phyloP scores from a whole-genome alignment of 2,888 invertebrate species.

The Subacronicta megacephala region DNA sequence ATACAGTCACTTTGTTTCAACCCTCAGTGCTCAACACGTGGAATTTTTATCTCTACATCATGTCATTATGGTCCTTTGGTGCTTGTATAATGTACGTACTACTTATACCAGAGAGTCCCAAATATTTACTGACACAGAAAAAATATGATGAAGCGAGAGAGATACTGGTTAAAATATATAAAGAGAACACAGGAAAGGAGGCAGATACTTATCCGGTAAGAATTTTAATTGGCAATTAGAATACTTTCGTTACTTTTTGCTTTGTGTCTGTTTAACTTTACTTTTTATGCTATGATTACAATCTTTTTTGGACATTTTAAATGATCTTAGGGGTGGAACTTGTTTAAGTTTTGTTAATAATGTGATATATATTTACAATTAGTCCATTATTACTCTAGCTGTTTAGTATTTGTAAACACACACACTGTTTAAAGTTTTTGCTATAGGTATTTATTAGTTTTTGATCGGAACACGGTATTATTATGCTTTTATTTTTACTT shows the following conservation, averaged over 20 bases:
- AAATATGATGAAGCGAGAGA: conserved; percentile 74
- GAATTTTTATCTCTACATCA: conserved; percentile 78
- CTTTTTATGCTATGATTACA: conserved; percentile 10
- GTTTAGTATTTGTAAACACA: too few species aligned
- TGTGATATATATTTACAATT: too few species aligned
- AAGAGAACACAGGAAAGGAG: conserved; percentile 73
- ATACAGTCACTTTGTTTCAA: conserved; percentile 38
- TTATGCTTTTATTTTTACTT: too few species aligned
- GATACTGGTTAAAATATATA: conserved; percentile 72
- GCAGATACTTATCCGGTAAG: conserved; percentile 76
- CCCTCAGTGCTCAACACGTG: conserved; percentile 76
- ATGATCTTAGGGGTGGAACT: background rate
- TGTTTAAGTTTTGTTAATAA: background rate
- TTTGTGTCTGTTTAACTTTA: conserved; percentile 10
- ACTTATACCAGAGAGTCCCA: conserved; percentile 78
- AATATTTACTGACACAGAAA: conserved; percentile 74
- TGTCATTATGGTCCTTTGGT: conserved; percentile 72
- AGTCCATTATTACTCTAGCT: too few species aligned
- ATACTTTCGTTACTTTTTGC: conserved; percentile 10
- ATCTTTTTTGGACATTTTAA: background rate
- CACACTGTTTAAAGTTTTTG: too few species aligned
- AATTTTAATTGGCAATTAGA: conserved; percentile 29
- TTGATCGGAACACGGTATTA: too few species aligned
- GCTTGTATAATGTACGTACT: conserved; percentile 67
- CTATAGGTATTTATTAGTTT: too few species aligned